Base-by-base conservation (phyloP, 2,888 invertebrate species). In the Drosophila borealis region DNA sequence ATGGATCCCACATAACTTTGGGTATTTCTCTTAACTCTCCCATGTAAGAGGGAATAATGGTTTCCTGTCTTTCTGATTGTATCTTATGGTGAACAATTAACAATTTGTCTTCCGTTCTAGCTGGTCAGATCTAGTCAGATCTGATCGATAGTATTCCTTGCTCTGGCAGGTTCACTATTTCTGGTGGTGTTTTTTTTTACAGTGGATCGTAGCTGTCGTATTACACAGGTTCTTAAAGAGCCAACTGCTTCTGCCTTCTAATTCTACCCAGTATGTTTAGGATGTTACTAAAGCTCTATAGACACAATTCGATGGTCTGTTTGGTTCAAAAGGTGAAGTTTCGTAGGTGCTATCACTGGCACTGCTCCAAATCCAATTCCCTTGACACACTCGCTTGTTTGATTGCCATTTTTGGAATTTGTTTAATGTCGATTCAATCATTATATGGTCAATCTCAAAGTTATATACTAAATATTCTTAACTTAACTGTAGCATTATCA, bases 191-290 rank as follows among this genome's bases (percentile, higher is more conserved):
- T 39, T 39, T 39, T 39, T 39, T 13, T 13, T 1, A 13, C n/a
- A 39, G 4, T 39, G 39, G 4, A 39, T 39, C n/a, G n/a, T 39
- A 39, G n/a, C 39, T 3, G n/a, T 39, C n/a, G 17, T 17, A 17
- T 17, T 17, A 17, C 17, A 1, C 17, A 17, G 17, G 17, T 17
- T 17, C 17, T 17, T 41, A 41, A 41, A 41, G 0, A 41, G 41
- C 39, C 39, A n/a, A 5, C 6, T 39, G 14, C n/a, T 41, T 14
- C 41, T 41, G 17, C 14, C 41, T 41, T 41, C 41, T 17, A 41
- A 41, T 41, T 41, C 41, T 41, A 41, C 41, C 41, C 14, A 41
- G 41, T 41, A 41, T 14, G 17, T 41, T 41, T 17, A 14, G 6
- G 41, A 41, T 41, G 8, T 8, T 41, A 41, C 41, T 8, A 41